phyloP scores from a whole-genome alignment of 1,140 invertebrate species.

The Nilaparvata lugens region DNA sequence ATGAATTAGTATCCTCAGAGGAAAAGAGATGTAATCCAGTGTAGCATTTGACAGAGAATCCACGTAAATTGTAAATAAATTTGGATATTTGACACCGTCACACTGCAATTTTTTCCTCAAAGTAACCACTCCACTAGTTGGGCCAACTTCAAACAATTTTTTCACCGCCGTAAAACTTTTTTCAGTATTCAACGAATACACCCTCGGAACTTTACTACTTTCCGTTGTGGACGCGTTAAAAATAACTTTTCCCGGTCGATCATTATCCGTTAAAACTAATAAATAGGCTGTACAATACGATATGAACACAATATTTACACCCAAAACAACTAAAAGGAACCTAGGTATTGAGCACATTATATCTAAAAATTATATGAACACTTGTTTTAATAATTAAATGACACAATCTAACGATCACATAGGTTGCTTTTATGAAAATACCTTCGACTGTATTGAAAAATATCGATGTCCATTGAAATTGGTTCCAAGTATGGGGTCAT shows the following conservation, averaged over 20 bases:
- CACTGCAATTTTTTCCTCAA: constrained; percentile 63
- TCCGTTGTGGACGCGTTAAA: constrained; percentile 70
- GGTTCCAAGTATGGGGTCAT: no score
- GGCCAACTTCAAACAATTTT: constrained; percentile 63
- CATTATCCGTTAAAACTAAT: constrained; percentile 57
- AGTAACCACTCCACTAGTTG: constrained; percentile 60
- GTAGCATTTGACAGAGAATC: constrained; percentile 73
- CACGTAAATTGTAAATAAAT: constrained; percentile 75
- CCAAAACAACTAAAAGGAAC: constrained; percentile 2
- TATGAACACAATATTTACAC: constrained; percentile 5
- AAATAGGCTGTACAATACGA: constrained; percentile 42
- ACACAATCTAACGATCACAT: neutral
- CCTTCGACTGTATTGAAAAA: constrained; percentile 1
- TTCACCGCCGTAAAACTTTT: constrained; percentile 72
- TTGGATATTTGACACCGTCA: constrained; percentile 69
- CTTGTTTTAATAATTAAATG: neutral
- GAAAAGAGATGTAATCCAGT: constrained; percentile 75
- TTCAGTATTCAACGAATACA: constrained; percentile 51
- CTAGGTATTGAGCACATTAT: constrained; percentile 7
- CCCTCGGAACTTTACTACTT: constrained; percentile 52
- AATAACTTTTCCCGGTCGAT: constrained; percentile 54
- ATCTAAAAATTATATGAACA: no score
- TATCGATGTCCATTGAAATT: neutral
- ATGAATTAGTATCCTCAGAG: constrained; percentile 64
- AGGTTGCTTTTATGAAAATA: neutral